Evolutionary conservation across 2,797 vertebrate species (phyloP).

Genomic region (Danionella dracula): DNA sequence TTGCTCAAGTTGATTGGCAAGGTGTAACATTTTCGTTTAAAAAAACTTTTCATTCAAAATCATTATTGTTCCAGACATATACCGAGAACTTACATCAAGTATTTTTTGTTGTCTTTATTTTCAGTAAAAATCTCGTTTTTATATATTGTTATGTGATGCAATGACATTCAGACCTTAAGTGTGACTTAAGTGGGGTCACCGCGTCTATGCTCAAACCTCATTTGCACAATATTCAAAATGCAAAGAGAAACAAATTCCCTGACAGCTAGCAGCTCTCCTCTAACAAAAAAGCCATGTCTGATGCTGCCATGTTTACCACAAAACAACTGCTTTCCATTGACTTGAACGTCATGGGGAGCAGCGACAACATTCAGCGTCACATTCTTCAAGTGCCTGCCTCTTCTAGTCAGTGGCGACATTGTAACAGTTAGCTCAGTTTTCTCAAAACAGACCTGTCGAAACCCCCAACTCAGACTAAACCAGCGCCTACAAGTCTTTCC

Average conservation of each 20-base stretch:
- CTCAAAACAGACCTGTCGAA: not conserved
- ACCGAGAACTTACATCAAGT: not conserved
- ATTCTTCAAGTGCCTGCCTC: constrained; percentile 33
- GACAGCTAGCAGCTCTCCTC: not conserved
- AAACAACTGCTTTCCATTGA: not conserved
- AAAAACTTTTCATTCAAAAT: too few species aligned
- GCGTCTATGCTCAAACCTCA: not conserved
- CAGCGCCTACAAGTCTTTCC: constrained; percentile 7
- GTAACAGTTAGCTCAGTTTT: not conserved
- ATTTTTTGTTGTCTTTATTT: not conserved
- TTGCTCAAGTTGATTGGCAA: too few species aligned
- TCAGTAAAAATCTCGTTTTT: not conserved
- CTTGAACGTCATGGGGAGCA: not conserved
- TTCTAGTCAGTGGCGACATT: constrained; percentile 9
- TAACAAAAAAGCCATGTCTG: not conserved
- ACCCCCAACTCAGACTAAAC: not conserved
- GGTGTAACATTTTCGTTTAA: too few species aligned
- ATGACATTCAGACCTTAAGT: not conserved
- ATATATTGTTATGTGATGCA: not conserved
- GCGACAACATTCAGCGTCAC: constrained; percentile 15
- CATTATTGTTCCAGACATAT: too few species aligned
- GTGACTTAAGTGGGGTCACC: too few species aligned
- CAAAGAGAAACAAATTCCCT: not conserved
- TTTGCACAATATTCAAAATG: constrained; percentile 8
- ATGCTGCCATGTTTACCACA: not conserved